Evolutionary conservation across 2,113 vertebrate species (phyloP).

Genomic region (Tachuris rubrigastra): DNA sequence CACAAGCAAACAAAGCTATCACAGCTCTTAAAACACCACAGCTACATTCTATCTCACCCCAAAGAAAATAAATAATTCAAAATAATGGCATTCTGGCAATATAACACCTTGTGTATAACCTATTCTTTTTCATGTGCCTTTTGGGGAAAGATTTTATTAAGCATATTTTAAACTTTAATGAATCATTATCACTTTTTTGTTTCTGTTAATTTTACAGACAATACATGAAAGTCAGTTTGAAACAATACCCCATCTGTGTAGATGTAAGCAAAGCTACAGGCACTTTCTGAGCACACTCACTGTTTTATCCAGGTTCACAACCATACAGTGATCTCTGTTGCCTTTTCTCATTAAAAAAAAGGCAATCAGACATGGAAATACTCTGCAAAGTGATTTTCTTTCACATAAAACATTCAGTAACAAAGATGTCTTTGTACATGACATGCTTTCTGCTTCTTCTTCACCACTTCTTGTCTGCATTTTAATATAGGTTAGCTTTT

Average conservation of each 20-base stretch:
- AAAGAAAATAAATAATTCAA: not conserved
- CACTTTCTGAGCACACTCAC: not conserved
- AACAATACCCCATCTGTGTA: not conserved
- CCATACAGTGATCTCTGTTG: not conserved
- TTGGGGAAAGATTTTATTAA: not conserved
- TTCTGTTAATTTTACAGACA: constrained; percentile 17
- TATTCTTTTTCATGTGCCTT: not conserved
- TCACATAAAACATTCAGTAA: constrained; percentile 38
- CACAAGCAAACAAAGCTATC: not conserved
- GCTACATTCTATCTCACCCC: not conserved
- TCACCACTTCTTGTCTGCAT: not conserved
- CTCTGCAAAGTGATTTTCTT: constrained; percentile 44
- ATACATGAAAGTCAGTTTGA: not conserved
- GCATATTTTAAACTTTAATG: not conserved
- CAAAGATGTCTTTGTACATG: constrained; percentile 35
- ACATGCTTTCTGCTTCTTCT: not conserved
- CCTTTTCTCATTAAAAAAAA: constrained; percentile 58
- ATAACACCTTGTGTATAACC: not conserved
- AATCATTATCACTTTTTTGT: not conserved
- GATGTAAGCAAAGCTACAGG: not conserved
- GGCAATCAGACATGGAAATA: constrained; percentile 31
- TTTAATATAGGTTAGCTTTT: constrained; percentile 54
- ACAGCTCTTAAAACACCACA: not conserved
- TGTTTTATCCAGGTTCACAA: constrained; percentile 40
- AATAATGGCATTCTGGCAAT: not conserved